Percentiles rank a stretch among this genome's conserved stretches.
Evolutionary conservation across 2,797 vertebrate genomes (phyloP).

Genomic region (Sebastiscus tertius): DNA sequence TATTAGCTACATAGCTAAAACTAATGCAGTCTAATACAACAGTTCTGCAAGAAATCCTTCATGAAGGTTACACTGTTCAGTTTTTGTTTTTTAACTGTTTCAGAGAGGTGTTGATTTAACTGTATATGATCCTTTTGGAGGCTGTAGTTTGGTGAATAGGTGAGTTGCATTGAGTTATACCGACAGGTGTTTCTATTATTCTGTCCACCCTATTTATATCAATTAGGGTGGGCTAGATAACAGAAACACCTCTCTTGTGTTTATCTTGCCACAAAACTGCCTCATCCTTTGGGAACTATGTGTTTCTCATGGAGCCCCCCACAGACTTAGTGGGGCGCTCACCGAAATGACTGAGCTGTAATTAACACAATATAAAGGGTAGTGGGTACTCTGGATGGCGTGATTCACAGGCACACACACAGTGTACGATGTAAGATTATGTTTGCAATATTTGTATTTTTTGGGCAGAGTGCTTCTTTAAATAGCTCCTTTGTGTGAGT

Average conservation of each 20-base stretch:
- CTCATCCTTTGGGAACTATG: constrained; percentile 4
- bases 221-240: background rate
- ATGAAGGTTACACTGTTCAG: too few species aligned
- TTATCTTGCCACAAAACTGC: background rate
- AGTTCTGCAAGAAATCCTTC: background rate
- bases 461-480: background rate
- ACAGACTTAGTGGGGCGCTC: constrained; percentile 6
- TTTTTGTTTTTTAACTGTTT: background rate
- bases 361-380: constrained; percentile 23
- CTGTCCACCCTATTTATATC: background rate
- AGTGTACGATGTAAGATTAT: background rate
- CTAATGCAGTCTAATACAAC: background rate
- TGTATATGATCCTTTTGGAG: background rate
- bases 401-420: background rate
- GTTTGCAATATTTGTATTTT: constrained; percentile 1
- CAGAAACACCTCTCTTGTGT: background rate
- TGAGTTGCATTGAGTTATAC: background rate
- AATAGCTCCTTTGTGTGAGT: constrained; percentile 17
- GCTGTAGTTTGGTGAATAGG: background rate
- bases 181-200: background rate
- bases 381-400: background rate
- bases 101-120: background rate
- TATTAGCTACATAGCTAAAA: background rate
- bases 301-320: constrained; percentile 7
- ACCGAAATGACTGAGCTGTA: constrained; percentile 24